A percentile compares a stretch with the other conserved stretches of the same genome.
phyloP scores from a whole-genome alignment of 2,113 vertebrate genomes.

The Rhombomys opimus region DNA sequence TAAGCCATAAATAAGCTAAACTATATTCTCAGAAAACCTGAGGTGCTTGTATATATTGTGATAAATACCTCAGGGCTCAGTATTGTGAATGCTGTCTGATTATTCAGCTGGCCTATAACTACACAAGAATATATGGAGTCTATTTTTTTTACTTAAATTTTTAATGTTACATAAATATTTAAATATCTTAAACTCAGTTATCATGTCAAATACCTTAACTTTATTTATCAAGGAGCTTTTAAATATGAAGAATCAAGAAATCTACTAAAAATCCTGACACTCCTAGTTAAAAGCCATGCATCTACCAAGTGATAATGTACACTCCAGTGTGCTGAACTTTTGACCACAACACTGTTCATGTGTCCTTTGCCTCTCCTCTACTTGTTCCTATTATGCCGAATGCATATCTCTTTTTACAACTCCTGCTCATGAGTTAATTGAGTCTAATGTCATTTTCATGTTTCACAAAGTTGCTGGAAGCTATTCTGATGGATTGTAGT shows the following conservation, averaged over 20 bases:
- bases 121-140: neutral
- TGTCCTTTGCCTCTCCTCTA: neutral
- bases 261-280: neutral
- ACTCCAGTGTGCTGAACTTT: neutral
- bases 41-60: neutral
- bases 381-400: neutral
- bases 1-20: neutral
- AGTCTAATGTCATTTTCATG: conserved; percentile 46
- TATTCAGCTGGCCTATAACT: conserved; percentile 1
- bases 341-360: neutral
- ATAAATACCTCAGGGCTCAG: neutral
- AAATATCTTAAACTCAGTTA: conserved; percentile 32
- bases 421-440: neutral
- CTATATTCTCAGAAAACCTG: conserved; percentile 31
- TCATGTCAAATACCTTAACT: neutral
- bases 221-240: neutral
- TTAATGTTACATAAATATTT: conserved; percentile 10
- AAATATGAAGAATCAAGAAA: conserved; percentile 48
- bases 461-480: neutral
- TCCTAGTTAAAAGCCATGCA: neutral
- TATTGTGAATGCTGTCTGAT: conserved; percentile 1
- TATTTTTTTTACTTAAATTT: neutral
- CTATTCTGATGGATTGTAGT: neutral
- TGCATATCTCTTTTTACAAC: neutral
- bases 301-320: neutral